These are phyloP conservation scores for Caenorhabditis auriculariae DNA, from an alignment of 2,888 invertebrate genomes.

Conservation along the genomic window DNA sequence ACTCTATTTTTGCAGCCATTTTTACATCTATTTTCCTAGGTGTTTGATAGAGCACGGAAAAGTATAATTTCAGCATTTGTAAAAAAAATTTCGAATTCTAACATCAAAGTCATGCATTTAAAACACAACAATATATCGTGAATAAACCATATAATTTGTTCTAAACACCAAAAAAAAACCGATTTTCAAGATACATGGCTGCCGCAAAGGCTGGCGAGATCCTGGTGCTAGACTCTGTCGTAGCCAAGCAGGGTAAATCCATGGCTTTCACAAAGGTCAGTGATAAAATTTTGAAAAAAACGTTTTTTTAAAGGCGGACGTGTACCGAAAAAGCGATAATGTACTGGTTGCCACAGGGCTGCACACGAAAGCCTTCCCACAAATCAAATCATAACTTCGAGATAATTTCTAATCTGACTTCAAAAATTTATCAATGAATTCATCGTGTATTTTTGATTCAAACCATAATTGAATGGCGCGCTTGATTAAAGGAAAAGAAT, in stretches of 20 bases:
- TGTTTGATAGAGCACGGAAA: too few species aligned
- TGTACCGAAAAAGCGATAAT: slow-evolving; percentile 77
- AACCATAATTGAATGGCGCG: too few species aligned
- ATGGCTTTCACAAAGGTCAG: slow-evolving; percentile 35
- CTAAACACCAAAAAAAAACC: neutral
- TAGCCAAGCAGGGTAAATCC: slow-evolving; percentile 75
- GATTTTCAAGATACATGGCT: slow-evolving; percentile 77
- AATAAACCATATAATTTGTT: neutral
- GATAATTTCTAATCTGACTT: too few species aligned
- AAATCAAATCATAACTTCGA: neutral
- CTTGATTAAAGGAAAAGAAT: too few species aligned
- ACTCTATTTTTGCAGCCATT: too few species aligned
- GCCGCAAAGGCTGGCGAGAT: slow-evolving; percentile 79
- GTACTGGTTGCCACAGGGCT: slow-evolving; percentile 78
- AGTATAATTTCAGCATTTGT: neutral
- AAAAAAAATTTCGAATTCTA: neutral
- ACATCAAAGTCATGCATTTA: slow-evolving; percentile 12
- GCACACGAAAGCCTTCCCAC: slow-evolving; percentile 74
- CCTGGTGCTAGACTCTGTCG: slow-evolving; percentile 78
- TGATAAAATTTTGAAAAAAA: neutral
- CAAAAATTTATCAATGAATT: too few species aligned
- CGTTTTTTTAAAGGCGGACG: slow-evolving; percentile 71
- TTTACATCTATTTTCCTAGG: too few species aligned
- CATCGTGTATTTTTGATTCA: too few species aligned
- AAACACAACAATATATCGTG: too few species aligned